Evolutionary conservation across 2,113 vertebrate species (phyloP).

Genomic region (Ia io): DNA sequence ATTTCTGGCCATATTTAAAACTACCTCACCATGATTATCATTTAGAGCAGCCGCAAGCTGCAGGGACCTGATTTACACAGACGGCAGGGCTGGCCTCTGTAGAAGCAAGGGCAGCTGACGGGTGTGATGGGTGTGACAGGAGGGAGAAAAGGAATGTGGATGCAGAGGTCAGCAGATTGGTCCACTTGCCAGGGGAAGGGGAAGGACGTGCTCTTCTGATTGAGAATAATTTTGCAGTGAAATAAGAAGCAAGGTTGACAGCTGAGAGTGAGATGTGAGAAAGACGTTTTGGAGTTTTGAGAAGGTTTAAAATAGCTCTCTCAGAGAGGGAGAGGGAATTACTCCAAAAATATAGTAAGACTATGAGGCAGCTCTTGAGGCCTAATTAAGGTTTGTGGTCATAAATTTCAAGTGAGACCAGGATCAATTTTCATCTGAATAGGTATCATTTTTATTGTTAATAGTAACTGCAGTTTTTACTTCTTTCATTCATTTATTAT

Average conservation of each 20-base stretch:
- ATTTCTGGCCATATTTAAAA: neutral
- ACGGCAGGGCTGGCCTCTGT: neutral
- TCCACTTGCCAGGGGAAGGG: neutral
- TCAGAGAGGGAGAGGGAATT: neutral
- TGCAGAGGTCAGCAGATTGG: neutral
- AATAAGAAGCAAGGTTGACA: constrained; percentile 33
- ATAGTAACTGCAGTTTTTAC: constrained; percentile 28
- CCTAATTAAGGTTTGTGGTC: neutral
- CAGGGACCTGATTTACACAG: neutral
- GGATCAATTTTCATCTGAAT: neutral
- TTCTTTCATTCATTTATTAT: constrained; percentile 40
- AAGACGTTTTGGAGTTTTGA: neutral
- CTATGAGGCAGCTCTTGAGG: neutral
- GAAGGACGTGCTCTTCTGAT: neutral
- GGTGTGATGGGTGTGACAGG: neutral
- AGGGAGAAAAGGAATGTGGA: neutral
- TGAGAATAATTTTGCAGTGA: neutral
- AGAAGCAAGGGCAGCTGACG: neutral
- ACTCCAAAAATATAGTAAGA: neutral
- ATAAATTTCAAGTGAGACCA: neutral
- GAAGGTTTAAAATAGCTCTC: neutral
- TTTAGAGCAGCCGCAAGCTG: neutral
- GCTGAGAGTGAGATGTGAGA: neutral
- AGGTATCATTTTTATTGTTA: constrained; percentile 2
- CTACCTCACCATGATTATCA: neutral